These are phyloP conservation scores for Pocota personata DNA, from an alignment of 2,888 invertebrate species.

Conservation along the genomic window DNA sequence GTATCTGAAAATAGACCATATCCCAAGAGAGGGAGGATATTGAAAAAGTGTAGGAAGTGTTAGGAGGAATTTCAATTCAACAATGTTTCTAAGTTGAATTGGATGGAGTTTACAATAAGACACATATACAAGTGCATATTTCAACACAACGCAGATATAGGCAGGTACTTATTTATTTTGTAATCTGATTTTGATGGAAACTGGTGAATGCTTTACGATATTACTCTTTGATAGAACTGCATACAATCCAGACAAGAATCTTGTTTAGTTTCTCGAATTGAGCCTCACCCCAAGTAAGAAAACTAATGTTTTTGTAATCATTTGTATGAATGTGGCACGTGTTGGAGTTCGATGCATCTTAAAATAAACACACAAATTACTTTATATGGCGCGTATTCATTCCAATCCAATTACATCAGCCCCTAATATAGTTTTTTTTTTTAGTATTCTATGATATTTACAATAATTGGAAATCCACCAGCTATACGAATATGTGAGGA, in stretches of 20 bases:
- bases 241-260: not conserved
- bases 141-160: not conserved
- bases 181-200: not conserved
- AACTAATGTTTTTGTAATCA: not conserved
- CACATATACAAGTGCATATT: not conserved
- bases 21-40: conserved; percentile 61
- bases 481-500: not conserved
- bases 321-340: conserved; percentile 57
- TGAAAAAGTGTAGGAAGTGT: conserved; percentile 68
- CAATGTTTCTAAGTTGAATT: conserved; percentile 39
- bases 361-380: conserved; percentile 62
- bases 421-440: conserved; percentile 57
- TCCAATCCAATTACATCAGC: conserved; percentile 64
- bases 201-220: conserved; percentile 7
- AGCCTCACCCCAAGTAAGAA: conserved; percentile 21
- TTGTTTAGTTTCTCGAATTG: conserved; percentile 12
- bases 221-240: not conserved
- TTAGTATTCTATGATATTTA: conserved; percentile 4
- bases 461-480: not conserved
- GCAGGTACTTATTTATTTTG: not conserved
- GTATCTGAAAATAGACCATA: conserved; percentile 61
- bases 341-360: conserved; percentile 67
- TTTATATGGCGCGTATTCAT: conserved; percentile 24
- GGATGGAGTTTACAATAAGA: not conserved
- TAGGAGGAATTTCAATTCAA: conserved; percentile 46